Conservation (phyloP, 2,888 invertebrate genomes). For the Cerceris rybyensis region DNA sequence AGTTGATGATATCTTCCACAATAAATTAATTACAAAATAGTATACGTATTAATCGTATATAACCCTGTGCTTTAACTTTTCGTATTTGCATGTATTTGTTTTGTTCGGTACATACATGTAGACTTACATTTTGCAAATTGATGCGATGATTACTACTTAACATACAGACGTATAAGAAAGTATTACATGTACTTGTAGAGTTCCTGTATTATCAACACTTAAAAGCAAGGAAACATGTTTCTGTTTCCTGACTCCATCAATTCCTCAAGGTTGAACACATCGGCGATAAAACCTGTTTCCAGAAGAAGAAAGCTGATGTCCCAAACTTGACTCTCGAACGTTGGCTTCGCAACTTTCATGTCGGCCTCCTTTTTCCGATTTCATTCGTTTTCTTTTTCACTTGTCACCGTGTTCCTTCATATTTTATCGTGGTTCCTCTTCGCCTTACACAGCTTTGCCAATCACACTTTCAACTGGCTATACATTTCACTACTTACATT, state of each 20-base stretch:
- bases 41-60: too few species aligned
- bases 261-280: slow-evolving; percentile 45
- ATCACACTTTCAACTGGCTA: too few species aligned
- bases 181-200: too few species aligned
- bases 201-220: neutral
- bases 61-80: too few species aligned
- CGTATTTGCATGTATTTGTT: too few species aligned
- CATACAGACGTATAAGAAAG: too few species aligned
- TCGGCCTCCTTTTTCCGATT: slow-evolving; percentile 57
- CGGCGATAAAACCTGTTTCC: slow-evolving; percentile 56
- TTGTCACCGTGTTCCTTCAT: slow-evolving; percentile 1
- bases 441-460: neutral
- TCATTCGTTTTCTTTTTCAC: slow-evolving; percentile 25
- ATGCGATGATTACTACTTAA: too few species aligned
- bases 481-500: too few species aligned
- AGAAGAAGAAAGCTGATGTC: slow-evolving; percentile 62
- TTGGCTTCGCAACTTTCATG: slow-evolving; percentile 52
- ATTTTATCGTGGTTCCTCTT: neutral
- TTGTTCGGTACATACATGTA: too few species aligned
- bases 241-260: slow-evolving; percentile 36
- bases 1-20: too few species aligned
- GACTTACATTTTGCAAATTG: too few species aligned
- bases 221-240: slow-evolving; percentile 3
- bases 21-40: too few species aligned
- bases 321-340: slow-evolving; percentile 56